phyloP scores from a whole-genome alignment of 2,113 vertebrate species.

The Aplodontia rufa region DNA sequence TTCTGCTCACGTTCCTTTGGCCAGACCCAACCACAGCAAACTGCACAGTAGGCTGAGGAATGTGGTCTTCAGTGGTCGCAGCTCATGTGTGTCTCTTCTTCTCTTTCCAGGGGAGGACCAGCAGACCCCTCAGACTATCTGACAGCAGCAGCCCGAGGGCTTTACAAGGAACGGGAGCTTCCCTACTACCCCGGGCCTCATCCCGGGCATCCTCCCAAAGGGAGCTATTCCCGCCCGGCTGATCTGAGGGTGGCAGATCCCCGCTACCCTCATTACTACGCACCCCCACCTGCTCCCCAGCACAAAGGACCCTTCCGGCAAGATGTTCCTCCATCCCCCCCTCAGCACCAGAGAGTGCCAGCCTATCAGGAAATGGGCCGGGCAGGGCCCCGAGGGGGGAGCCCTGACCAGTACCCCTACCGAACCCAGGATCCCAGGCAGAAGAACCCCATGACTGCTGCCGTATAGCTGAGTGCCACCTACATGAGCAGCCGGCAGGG shows the following conservation, averaged over 20 bases:
- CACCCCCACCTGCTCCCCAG: conserved; percentile 83
- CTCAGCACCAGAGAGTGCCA: conserved; percentile 87
- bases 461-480: conserved; percentile 84
- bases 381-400: conserved; percentile 83
- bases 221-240: conserved; percentile 82
- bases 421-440: conserved; percentile 88
- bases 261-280: conserved; percentile 89
- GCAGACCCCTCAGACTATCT: conserved; percentile 90
- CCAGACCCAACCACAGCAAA: neutral
- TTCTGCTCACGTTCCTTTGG: too few relatives aligned
- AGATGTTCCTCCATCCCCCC: conserved; percentile 96
- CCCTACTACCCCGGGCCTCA: conserved; percentile 86
- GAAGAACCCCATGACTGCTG: conserved; percentile 93
- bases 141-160: conserved; percentile 86
- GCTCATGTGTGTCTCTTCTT: conserved; percentile 73
- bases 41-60: neutral
- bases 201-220: conserved; percentile 84
- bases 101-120: conserved; percentile 88
- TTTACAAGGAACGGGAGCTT: conserved; percentile 88
- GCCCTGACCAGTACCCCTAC: conserved; percentile 87
- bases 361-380: conserved; percentile 87
- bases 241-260: conserved; percentile 84
- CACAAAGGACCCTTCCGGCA: conserved; percentile 95
- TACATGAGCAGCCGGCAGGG: neutral
- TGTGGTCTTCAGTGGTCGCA: fast-evolving